Conservation (phyloP, 2,888 invertebrate genomes). For the Diadegma fenestrale region DNA sequence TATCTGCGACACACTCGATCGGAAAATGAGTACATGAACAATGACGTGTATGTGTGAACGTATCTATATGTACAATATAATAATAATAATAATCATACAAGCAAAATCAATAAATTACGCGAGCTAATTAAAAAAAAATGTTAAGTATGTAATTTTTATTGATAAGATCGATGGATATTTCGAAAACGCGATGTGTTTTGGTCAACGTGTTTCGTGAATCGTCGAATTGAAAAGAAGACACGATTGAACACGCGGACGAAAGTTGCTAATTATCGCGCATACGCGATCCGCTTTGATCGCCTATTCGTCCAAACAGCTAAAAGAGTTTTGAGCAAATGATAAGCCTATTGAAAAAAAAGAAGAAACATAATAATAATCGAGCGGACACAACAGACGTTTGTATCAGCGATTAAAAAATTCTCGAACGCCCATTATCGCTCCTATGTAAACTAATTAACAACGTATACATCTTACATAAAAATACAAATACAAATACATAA, state of each 20-base stretch:
- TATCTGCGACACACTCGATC: conserved; percentile 51
- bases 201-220: conserved; percentile 41
- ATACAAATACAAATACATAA: conserved; percentile 77
- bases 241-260: background rate
- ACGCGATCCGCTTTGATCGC: conserved; percentile 40
- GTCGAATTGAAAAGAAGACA: conserved; percentile 22
- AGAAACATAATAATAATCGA: conserved; percentile 27
- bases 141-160: conserved; percentile 12
- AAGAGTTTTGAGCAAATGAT: conserved; percentile 66
- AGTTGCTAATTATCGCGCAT: conserved; percentile 13
- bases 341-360: conserved; percentile 45
- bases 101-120: conserved; percentile 58
- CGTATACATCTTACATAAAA: conserved; percentile 72
- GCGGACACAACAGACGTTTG: conserved; percentile 50
- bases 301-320: conserved; percentile 21
- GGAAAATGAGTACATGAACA: conserved; percentile 45
- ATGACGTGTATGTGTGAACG: conserved; percentile 54
- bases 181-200: conserved; percentile 42
- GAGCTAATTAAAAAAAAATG: conserved; percentile 53
- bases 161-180: conserved; percentile 42
- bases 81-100: conserved; percentile 47
- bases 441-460: conserved; percentile 78
- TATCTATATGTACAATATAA: conserved; percentile 64
- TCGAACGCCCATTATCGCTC: conserved; percentile 42
- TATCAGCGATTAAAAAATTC: conserved; percentile 36